These are phyloP conservation scores for Lepilemur septentrionalis DNA, from an alignment of 2,797 vertebrate genomes.

Conservation along the genomic window DNA sequence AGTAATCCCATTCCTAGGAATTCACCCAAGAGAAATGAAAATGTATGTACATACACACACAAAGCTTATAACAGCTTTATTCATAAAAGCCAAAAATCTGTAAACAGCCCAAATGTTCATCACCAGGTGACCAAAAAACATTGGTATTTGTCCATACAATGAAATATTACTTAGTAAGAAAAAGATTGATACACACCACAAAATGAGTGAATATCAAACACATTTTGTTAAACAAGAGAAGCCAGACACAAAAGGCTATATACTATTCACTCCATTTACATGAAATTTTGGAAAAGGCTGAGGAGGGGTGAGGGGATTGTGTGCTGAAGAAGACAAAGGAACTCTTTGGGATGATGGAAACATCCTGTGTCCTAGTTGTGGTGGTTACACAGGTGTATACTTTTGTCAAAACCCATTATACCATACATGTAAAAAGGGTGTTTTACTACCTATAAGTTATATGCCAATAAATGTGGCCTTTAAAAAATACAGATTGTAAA, in stretches of 20 bases:
- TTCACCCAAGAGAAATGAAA: not conserved
- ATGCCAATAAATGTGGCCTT: not conserved
- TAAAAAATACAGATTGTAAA: not conserved
- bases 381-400: not conserved
- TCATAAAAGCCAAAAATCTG: not conserved
- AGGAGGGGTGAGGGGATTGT: not conserved
- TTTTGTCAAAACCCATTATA: not conserved
- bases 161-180: not conserved
- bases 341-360: not conserved
- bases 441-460: not conserved
- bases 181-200: not conserved
- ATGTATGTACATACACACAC: not conserved
- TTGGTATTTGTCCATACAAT: not conserved
- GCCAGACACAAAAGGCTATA: not conserved
- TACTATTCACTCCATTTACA: not conserved
- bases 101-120: not conserved
- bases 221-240: not conserved
- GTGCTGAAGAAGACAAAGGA: not conserved
- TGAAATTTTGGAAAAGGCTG: not conserved
- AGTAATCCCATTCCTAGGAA: not conserved
- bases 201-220: not conserved
- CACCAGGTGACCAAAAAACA: not conserved
- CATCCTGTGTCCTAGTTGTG: not conserved
- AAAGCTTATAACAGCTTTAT: not conserved
- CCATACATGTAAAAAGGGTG: not conserved